phyloP scores from a whole-genome alignment of 2,888 invertebrate species.

The Chloroclysta siterata region DNA sequence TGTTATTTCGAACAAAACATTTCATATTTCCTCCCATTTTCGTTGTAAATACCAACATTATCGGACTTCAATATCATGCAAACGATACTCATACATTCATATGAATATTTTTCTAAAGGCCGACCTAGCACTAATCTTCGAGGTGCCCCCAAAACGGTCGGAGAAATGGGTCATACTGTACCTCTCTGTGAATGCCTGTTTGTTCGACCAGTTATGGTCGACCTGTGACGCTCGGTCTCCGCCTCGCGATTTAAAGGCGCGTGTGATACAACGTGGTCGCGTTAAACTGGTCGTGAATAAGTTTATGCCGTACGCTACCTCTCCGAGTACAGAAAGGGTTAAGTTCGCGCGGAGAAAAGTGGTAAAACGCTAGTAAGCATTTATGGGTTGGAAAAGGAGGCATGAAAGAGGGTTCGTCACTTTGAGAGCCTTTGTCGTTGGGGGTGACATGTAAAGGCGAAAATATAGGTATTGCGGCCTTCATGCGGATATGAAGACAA shows the following conservation, averaged over 20 bases:
- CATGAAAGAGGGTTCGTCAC: constrained; percentile 59
- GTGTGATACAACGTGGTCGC: constrained; percentile 46
- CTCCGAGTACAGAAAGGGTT: constrained; percentile 68
- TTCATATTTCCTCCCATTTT: constrained; percentile 30
- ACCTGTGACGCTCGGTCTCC: constrained; percentile 31
- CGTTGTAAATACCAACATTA: constrained; percentile 45
- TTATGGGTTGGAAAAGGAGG: constrained; percentile 63
- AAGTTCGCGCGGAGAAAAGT: constrained; percentile 63
- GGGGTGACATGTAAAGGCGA: constrained; percentile 52
- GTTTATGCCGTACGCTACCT: constrained; percentile 72
- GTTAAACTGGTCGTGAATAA: constrained; percentile 51
- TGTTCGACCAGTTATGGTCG: constrained; percentile 48
- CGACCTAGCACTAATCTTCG: constrained; percentile 65
- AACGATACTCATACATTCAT: constrained; percentile 60
- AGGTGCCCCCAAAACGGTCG: constrained; percentile 62
- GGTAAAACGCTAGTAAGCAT: constrained; percentile 72
- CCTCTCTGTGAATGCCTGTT: constrained; percentile 61
- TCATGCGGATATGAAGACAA: constrained; percentile 36
- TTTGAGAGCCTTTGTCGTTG: constrained; percentile 57
- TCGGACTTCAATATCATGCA: constrained; percentile 50
- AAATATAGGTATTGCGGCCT: constrained; percentile 37
- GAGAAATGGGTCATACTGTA: constrained; percentile 69
- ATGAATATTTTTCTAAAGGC: constrained; percentile 63
- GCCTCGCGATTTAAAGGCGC: constrained; percentile 30
- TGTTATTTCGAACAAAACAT: constrained; percentile 45